Percentiles rank a stretch among this genome's conserved stretches.
phyloP scores from a whole-genome alignment of 2,797 vertebrate genomes.

The Typhlichthys eigenmanni region DNA sequence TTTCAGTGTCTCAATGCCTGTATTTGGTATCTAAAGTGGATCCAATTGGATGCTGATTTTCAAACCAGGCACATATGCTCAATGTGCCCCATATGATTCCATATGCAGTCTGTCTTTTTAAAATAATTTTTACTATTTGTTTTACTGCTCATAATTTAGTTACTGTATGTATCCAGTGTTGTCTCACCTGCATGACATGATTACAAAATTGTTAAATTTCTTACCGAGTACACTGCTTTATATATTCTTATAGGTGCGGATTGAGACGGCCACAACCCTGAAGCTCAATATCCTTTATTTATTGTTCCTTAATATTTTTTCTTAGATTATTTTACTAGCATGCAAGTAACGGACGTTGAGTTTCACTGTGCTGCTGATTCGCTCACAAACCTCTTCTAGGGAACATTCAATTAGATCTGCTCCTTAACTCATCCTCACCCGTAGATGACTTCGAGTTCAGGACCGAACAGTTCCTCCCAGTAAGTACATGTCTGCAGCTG shows the following conservation, averaged over 20 bases:
- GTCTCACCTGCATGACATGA: too few species aligned
- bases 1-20: too few species aligned
- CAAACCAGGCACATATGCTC: too few species aligned
- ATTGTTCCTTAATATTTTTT: neutral
- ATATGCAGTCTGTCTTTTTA: neutral
- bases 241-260: constrained; percentile 85
- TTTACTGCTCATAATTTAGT: too few species aligned
- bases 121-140: too few species aligned
- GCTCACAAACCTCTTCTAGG: neutral
- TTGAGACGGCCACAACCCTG: constrained; percentile 94
- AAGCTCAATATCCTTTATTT: constrained; percentile 95
- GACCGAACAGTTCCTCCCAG: constrained; percentile 94
- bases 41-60: too few species aligned
- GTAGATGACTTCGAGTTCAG: constrained; percentile 98
- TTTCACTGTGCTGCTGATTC: neutral
- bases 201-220: neutral
- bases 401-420: constrained; percentile 23
- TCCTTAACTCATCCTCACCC: constrained; percentile 84
- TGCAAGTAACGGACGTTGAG: too few species aligned
- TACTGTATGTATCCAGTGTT: too few species aligned
- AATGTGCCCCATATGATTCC: too few species aligned
- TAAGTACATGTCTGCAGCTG: constrained; percentile 67
- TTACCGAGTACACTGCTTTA: constrained; percentile 6
- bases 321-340: too few species aligned
- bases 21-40: too few species aligned